Conservation (phyloP, 1,140 invertebrate genomes). For the Aphelenchoides fujianensis region DNA sequence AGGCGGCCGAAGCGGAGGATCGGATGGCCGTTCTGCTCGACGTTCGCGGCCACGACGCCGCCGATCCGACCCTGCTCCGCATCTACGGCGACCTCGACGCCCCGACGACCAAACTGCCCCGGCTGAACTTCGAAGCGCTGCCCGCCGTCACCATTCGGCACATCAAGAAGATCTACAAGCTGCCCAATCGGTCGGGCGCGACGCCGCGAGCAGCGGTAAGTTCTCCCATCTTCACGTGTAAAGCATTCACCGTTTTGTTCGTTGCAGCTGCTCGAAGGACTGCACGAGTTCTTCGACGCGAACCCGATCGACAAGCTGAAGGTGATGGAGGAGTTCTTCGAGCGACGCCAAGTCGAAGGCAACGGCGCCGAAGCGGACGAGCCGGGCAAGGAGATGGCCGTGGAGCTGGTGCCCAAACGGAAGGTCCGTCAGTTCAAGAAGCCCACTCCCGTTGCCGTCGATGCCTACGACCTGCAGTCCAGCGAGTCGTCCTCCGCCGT, state of each 20-base stretch:
- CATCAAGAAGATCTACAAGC: conserved; percentile 9
- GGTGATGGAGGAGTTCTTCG: not conserved
- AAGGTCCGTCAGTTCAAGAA: not conserved
- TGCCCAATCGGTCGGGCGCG: conserved; percentile 6
- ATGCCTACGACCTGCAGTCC: not conserved
- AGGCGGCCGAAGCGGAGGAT: not conserved
- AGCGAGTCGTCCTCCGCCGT: not conserved
- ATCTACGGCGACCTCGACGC: not conserved
- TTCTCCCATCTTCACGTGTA: not conserved
- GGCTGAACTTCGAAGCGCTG: not conserved
- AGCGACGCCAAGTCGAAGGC: not conserved
- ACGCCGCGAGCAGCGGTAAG: not conserved
- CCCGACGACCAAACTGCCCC: not conserved
- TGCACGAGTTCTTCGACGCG: not conserved
- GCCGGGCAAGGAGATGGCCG: not conserved
- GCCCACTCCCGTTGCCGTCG: not conserved
- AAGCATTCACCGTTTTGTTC: not conserved
- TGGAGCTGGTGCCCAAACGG: not conserved
- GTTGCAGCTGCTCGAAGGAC: not conserved
- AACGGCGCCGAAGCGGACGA: not conserved
- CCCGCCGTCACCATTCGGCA: not conserved
- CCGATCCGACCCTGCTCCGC: not conserved
- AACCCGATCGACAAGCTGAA: not conserved
- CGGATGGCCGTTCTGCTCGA: not conserved
- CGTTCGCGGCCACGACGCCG: not conserved